Percentiles rank a stretch among this genome's conserved stretches.
phyloP scores from a whole-genome alignment of 2,797 vertebrate species.

The Myripristis murdjan region DNA sequence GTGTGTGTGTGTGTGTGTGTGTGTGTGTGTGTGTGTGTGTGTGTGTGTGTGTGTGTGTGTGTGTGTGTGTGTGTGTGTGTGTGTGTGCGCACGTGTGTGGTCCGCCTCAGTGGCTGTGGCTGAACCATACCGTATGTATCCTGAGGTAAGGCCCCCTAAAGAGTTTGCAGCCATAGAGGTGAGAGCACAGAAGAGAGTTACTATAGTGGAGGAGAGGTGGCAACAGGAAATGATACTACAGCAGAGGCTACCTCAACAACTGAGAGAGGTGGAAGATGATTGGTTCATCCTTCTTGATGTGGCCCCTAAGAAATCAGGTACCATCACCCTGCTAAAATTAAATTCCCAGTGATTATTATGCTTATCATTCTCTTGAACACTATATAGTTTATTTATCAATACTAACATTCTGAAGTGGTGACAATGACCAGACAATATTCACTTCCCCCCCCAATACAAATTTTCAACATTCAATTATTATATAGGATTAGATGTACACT shows the following conservation, averaged over 20 bases:
- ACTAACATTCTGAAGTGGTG: too few relatives aligned
- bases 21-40: conserved; percentile 38
- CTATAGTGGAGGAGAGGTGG: conserved; percentile 48
- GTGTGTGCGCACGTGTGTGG: conserved; percentile 41
- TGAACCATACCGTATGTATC: conserved; percentile 9
- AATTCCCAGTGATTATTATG: neutral
- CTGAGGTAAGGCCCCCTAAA: conserved; percentile 49
- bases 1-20: conserved; percentile 48
- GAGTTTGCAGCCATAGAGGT: conserved; percentile 43
- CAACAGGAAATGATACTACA: conserved; percentile 40
- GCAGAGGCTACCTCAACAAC: conserved; percentile 34
- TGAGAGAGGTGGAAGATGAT: conserved; percentile 68
- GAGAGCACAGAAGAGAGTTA: conserved; percentile 47
- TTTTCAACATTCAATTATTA: too few relatives aligned
- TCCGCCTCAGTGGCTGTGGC: conserved; percentile 45
- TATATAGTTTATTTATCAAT: neutral
- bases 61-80: conserved; percentile 42
- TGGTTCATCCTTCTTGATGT: conserved; percentile 73
- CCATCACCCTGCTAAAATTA: neutral
- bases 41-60: conserved; percentile 42
- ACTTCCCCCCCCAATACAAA: too few relatives aligned
- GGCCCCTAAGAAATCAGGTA: conserved; percentile 75
- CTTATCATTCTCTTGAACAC: neutral
- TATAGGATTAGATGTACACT: neutral
- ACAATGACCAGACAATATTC: too few relatives aligned